phyloP scores from a whole-genome alignment of 2,888 invertebrate species.

The Torymus auratus region DNA sequence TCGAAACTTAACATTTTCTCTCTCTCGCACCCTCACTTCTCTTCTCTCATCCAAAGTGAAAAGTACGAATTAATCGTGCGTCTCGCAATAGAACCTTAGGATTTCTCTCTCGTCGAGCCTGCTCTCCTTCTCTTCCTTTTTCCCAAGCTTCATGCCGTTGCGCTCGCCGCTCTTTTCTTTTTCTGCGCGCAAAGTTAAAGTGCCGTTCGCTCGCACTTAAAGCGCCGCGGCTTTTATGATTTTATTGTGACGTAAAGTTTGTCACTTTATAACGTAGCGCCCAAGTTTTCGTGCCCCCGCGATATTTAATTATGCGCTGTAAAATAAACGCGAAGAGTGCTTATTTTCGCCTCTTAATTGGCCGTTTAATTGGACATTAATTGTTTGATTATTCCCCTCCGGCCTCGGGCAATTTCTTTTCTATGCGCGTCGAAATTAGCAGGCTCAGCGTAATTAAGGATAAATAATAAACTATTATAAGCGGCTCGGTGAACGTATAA shows the following conservation, averaged over 20 bases:
- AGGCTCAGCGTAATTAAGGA: constrained; percentile 6
- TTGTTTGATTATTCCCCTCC: constrained; percentile 43
- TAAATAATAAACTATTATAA: constrained; percentile 2
- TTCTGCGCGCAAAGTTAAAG: constrained; percentile 34
- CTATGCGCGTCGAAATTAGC: not conserved
- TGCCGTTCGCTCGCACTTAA: constrained; percentile 36
- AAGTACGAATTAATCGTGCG: constrained; percentile 48
- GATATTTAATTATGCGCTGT: constrained; percentile 44
- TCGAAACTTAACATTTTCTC: constrained; percentile 16
- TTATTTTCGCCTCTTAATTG: constrained; percentile 31
- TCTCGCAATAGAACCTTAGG: constrained; percentile 43
- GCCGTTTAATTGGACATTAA: constrained; percentile 45
- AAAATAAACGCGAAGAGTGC: constrained; percentile 38
- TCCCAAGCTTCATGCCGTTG: not conserved
- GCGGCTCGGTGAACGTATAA: no score
- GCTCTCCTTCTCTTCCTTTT: not conserved
- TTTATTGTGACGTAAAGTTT: constrained; percentile 52
- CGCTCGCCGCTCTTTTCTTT: not conserved
- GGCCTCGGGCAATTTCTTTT: not conserved
- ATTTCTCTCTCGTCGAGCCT: constrained; percentile 36
- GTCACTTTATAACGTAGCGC: constrained; percentile 44
- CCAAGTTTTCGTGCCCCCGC: constrained; percentile 5
- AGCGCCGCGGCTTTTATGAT: constrained; percentile 52
- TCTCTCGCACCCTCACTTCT: not conserved
- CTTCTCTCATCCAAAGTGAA: constrained; percentile 44